A percentile compares a stretch with the other conserved stretches of the same genome.
These are phyloP conservation scores for Drosophila ogumai DNA, from an alignment of 1,140 invertebrate species.

Conservation along the genomic window DNA sequence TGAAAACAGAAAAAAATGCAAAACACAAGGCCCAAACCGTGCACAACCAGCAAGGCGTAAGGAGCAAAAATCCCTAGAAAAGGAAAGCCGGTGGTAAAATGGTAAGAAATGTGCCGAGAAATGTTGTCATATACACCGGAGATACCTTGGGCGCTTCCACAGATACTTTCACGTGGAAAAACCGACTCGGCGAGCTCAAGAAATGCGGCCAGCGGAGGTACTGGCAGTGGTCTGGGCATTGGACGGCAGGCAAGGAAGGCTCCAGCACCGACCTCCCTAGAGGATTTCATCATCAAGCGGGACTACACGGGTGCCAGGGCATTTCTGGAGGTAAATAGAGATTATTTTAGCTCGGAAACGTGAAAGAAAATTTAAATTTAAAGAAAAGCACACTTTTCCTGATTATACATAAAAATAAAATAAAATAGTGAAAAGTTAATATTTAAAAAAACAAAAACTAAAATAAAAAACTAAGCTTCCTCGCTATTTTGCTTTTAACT, in stretches of 20 bases:
- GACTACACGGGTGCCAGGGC: slow-evolving; percentile 98
- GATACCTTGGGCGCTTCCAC: slow-evolving; percentile 53
- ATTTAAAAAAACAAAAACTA: not conserved
- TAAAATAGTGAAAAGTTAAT: not conserved
- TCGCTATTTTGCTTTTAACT: not conserved
- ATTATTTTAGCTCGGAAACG: not conserved
- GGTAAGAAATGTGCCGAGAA: slow-evolving; percentile 67
- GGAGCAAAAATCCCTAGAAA: slow-evolving; percentile 14
- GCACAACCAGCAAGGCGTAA: slow-evolving; percentile 13
- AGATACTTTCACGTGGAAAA: slow-evolving; percentile 91
- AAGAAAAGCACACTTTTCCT: no score
- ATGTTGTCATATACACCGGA: slow-evolving; percentile 38
- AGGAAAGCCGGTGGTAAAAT: slow-evolving; percentile 45
- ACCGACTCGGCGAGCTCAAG: slow-evolving; percentile 87
- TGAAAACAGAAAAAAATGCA: slow-evolving; percentile 40
- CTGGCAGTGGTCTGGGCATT: slow-evolving; percentile 37
- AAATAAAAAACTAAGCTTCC: not conserved
- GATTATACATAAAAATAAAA: not conserved
- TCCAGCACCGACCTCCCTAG: slow-evolving; percentile 90
- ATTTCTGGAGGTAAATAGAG: slow-evolving; percentile 90
- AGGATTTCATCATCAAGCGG: slow-evolving; percentile 94
- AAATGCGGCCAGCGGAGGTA: slow-evolving; percentile 72
- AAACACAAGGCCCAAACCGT: slow-evolving; percentile 17
- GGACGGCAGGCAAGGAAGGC: slow-evolving; percentile 79
- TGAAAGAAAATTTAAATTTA: not conserved